These are phyloP conservation scores for silkworm (Bombyx mori) DNA, from an alignment of 1,140 invertebrate genomes.

Conservation along the genomic window ASM3026992v2 NC_085129.1:10601001-10601500, in stretches of 20 bases:
- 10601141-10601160: slow-evolving; percentile 1
- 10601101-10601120: slow-evolving; percentile 29
- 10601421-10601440: no score
- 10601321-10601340: no score
- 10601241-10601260: not conserved
- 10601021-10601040: slow-evolving; percentile 24
- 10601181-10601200: no score
- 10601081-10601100: slow-evolving; percentile 27
- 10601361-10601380: no score
- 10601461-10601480: no score
- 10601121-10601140: slow-evolving; percentile 1
- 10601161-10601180: not conserved
- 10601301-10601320: no score
- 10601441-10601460: no score
- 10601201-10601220: no score
- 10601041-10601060: slow-evolving; percentile 36
- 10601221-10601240: no score
- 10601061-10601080: slow-evolving; percentile 42
- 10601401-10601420: not conserved
- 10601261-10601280: not conserved
- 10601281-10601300: no score
- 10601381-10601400: not conserved
- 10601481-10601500: no score
- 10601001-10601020: slow-evolving; percentile 10
- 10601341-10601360: no score